Base-by-base conservation (phyloP, 2,113 vertebrate genomes). In the Echinops telfairi region DNA sequence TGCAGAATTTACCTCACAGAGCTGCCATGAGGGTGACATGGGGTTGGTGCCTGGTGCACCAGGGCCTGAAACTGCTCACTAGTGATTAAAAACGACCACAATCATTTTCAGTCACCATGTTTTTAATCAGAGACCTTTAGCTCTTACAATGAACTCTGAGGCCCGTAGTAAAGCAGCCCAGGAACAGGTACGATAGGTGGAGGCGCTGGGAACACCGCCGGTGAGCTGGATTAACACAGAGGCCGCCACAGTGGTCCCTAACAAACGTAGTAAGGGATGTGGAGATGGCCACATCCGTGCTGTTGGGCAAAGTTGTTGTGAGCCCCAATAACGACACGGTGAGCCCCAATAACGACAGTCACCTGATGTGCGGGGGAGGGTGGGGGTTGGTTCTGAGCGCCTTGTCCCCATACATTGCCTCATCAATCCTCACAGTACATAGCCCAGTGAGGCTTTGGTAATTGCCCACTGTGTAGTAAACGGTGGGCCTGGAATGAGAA, bases 401-500 rank as follows among this genome's bases (percentile, higher is more conserved):
- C 27, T 14, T 1, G 4, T 23, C 38, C n/a, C 3, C 9, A 1
- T 0, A 29, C 4, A 1, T 12, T 11, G 15, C 38, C 80, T 60
- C 31, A 0, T 77, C 2, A 0, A 43, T 53, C 12, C 47, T 53
- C 47, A 53, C 6, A 53, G 47, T 7, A 40, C 3, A 7, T 20
- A 16, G 40, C 53, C 6, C 2, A 2, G 1, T 1, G 22, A 81
- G 58, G 40, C 64, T 40, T 33, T 0, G 75, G 6, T 7, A 27
- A 14, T 6, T 0, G 2, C 11, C 53, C 2, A 1, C 1, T 0
- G 1, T n/a, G 8, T 29, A 3, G 0, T 8, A 16, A 53, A 29
- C 23, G 40, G 20, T 68, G 57, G 36, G 53, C 19, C 20, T 10
- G 40, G 53, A 33, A 5, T 73, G 29, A 8, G 23, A 58, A 6